Evolutionary conservation across 2,797 vertebrate genomes (phyloP), one percentile per base, ranked within the genome.

Genomic region (Dromococcyx pavoninus): DNA sequence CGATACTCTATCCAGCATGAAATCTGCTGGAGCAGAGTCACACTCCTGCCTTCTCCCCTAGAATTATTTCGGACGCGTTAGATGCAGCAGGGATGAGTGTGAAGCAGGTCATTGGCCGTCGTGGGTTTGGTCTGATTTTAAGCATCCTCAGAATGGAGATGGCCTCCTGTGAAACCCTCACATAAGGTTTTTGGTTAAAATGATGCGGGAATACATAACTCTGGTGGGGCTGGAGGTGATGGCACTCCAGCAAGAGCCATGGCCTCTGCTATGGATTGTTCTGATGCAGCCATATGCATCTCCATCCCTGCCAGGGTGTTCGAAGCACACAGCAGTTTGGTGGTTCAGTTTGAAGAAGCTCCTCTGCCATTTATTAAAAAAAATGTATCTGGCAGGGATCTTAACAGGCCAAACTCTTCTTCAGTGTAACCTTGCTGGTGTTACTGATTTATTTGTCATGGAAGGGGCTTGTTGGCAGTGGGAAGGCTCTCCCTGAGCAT

Each of bases 291-390:
- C 35, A 28, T 46, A 13, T 64, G 35, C 21, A 23, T 9, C 17
- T 46, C 33, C 14, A 37, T 33, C 37, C 60, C 14, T 32, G 24
- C 1, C 3, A 51, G n/a, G 30, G n/a, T 4, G 1, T 77, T 46
- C 3, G 4, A 54, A 50, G 18, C 46, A 30, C 2, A 2, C 7
- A 46, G 41, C 2, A 0, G 10, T 46, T 60, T 25, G 37, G 21
- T 86, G 46, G 17, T 53, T 70, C n/a, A 28, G 12, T 72, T 11
- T 50, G 53, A 86, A 77, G 66, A 60, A 56, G 25, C 4, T 43
- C 41, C 23, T 87, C 61, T 4, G 8, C 23, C 53, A 32, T 17
- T 75, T 72, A 41, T 60, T 88, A n/a, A 53, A 61, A 73, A 73
- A 88, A 66, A 1, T 0, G 0, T 32, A n/a, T 3, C 48, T 82